Conservation (phyloP, 2,888 invertebrate species). For the Anodontia alba region DNA sequence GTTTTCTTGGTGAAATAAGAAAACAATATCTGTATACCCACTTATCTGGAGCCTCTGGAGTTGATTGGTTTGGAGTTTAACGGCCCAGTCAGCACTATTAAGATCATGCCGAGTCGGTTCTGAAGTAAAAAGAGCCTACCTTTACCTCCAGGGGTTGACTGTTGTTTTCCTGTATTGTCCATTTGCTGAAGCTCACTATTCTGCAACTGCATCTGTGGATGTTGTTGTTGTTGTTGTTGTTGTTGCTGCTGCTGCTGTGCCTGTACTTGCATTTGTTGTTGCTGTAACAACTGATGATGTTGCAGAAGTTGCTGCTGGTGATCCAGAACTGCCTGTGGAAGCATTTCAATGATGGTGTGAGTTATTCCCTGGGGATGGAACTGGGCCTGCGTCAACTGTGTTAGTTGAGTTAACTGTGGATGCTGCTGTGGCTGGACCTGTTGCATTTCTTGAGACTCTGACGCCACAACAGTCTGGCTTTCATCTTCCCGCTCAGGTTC, state of each 20-base stretch:
- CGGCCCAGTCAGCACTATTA: no score
- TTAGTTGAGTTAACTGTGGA: constrained; percentile 1
- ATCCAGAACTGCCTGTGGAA: constrained; percentile 53
- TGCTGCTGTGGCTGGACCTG: neutral
- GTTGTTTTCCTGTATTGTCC: neutral
- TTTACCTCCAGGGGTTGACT: constrained; percentile 3
- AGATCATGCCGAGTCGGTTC: no score
- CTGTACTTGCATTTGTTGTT: constrained; percentile 50
- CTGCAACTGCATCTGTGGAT: constrained; percentile 24
- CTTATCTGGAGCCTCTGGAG: no score
- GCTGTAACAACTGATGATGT: constrained; percentile 53
- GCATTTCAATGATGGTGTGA: constrained; percentile 58
- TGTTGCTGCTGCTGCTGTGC: constrained; percentile 46
- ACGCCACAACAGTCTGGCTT: neutral
- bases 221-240: constrained; percentile 40
- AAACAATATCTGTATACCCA: no score
- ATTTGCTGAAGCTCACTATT: neutral
- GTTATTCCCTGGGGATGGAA: constrained; percentile 29
- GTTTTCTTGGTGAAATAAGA: no score
- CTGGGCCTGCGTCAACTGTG: constrained; percentile 10
- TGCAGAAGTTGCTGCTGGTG: constrained; percentile 57
- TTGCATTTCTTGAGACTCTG: neutral
- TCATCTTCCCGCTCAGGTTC: neutral
- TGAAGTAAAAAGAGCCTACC: neutral
- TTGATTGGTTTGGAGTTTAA: no score